Evolutionary conservation across 2,113 vertebrate species (phyloP).

Genomic region (Zosterops pallidus): DNA sequence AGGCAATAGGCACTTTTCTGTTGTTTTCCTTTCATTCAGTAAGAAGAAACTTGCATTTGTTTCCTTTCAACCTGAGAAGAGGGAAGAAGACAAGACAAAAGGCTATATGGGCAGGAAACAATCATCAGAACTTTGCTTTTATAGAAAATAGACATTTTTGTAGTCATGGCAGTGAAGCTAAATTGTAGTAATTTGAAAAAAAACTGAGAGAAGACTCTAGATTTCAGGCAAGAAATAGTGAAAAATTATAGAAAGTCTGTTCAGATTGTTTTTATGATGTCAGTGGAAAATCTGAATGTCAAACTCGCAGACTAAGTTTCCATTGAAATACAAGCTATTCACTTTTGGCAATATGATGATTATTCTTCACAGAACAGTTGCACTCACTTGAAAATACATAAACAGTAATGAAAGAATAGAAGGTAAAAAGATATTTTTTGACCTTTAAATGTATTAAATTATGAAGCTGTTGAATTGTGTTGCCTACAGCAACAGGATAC

Average conservation of each 20-base stretch:
- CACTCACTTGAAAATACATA: background rate
- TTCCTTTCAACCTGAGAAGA: background rate
- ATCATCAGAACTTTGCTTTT: background rate
- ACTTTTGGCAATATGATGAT: slow-evolving; percentile 20
- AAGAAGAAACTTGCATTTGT: background rate
- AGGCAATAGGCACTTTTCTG: background rate
- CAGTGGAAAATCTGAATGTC: slow-evolving; percentile 46
- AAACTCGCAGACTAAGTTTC: background rate
- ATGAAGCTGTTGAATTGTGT: slow-evolving; percentile 9
- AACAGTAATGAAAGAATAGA: background rate
- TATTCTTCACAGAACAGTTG: slow-evolving; percentile 4
- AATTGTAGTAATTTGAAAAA: background rate
- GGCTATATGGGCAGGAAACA: no score
- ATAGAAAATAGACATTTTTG: background rate
- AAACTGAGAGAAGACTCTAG: background rate
- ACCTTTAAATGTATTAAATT: slow-evolving; percentile 25
- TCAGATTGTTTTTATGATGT: slow-evolving; percentile 34
- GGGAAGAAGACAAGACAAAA: background rate
- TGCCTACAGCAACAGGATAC: background rate
- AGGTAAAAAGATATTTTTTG: background rate
- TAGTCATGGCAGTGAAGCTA: background rate
- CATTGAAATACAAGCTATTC: background rate
- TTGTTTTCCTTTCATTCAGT: background rate
- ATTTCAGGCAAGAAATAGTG: background rate
- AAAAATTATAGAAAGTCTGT: background rate